A percentile compares a stretch with the other conserved stretches of the same genome.
Evolutionary conservation across 2,113 vertebrate genomes (phyloP).

Genomic region (Noturus placidus): DNA sequence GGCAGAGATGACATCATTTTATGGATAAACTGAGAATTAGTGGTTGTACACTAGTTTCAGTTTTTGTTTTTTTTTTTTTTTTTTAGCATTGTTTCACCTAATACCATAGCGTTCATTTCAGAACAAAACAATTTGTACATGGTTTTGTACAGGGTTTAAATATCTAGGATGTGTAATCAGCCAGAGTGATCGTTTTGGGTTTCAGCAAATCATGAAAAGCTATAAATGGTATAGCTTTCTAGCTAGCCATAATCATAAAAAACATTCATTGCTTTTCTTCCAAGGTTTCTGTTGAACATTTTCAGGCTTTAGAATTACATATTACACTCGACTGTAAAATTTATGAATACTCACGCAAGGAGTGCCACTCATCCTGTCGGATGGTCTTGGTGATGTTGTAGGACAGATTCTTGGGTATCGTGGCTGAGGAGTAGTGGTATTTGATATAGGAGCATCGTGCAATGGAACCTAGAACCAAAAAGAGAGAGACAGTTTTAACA

Average conservation of each 20-base stretch:
- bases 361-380: slow-evolving; percentile 97
- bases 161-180: neutral
- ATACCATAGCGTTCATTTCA: neutral
- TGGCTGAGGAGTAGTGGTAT: slow-evolving; percentile 97
- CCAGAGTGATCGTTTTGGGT: neutral
- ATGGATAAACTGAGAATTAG: neutral
- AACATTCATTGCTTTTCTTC: neutral
- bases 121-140: neutral
- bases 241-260: neutral
- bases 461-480: slow-evolving; percentile 72
- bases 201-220: neutral
- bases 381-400: slow-evolving; percentile 99
- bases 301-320: neutral
- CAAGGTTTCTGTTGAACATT: neutral
- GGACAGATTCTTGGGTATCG: slow-evolving; percentile 95
- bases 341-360: slow-evolving; percentile 85
- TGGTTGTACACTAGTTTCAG: neutral
- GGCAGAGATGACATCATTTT: neutral
- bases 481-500: slow-evolving; percentile 11
- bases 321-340: neutral
- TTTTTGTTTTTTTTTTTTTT: too few relatives aligned
- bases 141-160: neutral
- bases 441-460: slow-evolving; percentile 92
- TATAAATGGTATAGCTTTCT: neutral
- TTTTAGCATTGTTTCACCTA: neutral